phyloP scores from a whole-genome alignment of 2,888 invertebrate species.

The Venusia cambrica region DNA sequence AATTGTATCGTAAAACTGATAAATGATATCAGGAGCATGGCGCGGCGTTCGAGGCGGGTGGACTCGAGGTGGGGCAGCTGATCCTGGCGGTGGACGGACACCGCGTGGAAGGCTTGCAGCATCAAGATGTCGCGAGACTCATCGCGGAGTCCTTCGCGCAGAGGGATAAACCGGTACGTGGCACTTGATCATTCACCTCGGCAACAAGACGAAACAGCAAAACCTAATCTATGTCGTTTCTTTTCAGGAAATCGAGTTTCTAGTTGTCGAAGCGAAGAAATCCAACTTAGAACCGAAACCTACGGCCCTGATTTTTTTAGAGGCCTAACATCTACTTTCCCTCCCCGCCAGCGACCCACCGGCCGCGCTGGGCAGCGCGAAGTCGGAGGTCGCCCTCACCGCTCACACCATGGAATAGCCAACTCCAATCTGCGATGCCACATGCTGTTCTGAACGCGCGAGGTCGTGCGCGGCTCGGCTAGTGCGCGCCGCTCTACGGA shows the following conservation, averaged over 20 bases:
- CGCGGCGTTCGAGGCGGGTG: conserved; percentile 95
- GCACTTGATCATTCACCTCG: conserved; percentile 13
- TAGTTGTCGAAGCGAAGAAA: conserved; percentile 95
- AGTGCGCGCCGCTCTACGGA: conserved; percentile 51
- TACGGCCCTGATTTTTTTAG: conserved; percentile 93
- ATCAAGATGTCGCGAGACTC: conserved; percentile 94
- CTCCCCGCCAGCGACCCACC: conserved; percentile 90
- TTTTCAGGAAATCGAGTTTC: conserved; percentile 92
- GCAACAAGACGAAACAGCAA: too few species aligned
- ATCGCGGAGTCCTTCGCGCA: conserved; percentile 97
- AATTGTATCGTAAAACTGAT: too few species aligned
- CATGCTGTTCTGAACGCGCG: conserved; percentile 74
- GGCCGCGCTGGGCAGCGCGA: conserved; percentile 84
- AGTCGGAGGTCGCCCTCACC: conserved; percentile 82
- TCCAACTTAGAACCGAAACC: conserved; percentile 95
- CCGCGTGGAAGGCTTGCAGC: conserved; percentile 89
- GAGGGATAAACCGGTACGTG: conserved; percentile 84
- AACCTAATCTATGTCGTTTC: conserved; percentile 5
- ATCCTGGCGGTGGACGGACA: conserved; percentile 95
- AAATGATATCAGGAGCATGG: conserved; percentile 89
- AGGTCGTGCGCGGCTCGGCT: conserved; percentile 2
- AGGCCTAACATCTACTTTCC: conserved; percentile 95
- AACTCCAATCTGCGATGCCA: conserved; percentile 81
- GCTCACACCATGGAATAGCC: conserved; percentile 81
- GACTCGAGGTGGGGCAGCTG: conserved; percentile 95